Percentiles rank a stretch among this genome's conserved stretches.
Evolutionary conservation across 2,797 vertebrate species (phyloP).

Genomic region (Urophycis tenuis): DNA sequence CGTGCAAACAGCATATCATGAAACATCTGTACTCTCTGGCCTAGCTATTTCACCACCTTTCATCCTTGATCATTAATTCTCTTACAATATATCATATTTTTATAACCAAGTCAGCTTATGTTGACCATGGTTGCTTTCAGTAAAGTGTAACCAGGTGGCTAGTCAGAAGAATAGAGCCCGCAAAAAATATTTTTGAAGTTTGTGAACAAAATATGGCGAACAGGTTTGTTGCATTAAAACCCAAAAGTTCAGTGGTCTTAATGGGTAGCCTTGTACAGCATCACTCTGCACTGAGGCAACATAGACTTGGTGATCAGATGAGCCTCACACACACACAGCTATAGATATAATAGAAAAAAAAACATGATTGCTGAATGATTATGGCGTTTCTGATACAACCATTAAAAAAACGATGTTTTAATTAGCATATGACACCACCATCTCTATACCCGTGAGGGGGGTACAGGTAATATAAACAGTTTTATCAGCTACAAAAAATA

Average conservation of each 20-base stretch:
- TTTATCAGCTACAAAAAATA: neutral
- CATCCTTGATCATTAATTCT: neutral
- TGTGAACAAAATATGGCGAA: neutral
- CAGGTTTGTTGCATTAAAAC: neutral
- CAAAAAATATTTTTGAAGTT: neutral
- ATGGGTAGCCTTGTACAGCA: neutral
- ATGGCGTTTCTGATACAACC: neutral
- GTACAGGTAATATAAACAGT: neutral
- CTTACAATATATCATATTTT: neutral
- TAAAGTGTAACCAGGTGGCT: too few relatives aligned
- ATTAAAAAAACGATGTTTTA: neutral
- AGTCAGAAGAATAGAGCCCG: neutral
- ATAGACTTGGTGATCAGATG: neutral
- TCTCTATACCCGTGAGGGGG: neutral
- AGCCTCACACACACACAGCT: neutral
- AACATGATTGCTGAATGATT: neutral
- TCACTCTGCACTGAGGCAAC: too few relatives aligned
- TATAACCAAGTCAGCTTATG: neutral
- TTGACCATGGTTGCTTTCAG: neutral
- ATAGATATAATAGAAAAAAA: neutral
- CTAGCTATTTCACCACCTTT: neutral
- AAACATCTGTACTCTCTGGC: neutral
- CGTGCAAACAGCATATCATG: too few relatives aligned
- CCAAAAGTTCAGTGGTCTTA: neutral
- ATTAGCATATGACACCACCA: neutral